Evolutionary conservation across 2,113 vertebrate genomes (phyloP).

Genomic region (Pogona vitticeps): DNA sequence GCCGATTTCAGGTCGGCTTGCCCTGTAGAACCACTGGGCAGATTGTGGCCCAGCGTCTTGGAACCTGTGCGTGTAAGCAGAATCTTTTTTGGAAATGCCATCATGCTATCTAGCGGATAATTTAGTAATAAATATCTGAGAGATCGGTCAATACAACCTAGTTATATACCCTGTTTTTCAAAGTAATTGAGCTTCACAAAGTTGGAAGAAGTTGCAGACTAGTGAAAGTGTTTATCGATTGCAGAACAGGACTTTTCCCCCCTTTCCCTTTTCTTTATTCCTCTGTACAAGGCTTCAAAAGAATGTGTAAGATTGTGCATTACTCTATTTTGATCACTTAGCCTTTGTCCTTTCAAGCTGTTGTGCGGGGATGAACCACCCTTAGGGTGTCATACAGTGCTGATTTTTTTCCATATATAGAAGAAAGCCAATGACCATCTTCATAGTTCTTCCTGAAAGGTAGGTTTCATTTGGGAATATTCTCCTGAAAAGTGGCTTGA

Average conservation of each 20-base stretch:
- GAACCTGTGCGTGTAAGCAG: constrained; percentile 60
- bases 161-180: constrained; percentile 58
- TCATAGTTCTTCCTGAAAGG: not conserved
- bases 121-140: constrained; percentile 66
- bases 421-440: not conserved
- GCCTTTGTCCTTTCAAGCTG: not conserved
- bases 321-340: constrained; percentile 5
- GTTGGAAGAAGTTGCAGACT: constrained; percentile 34
- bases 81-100: constrained; percentile 70
- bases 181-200: constrained; percentile 50
- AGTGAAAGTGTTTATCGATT: constrained; percentile 34
- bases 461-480: not conserved
- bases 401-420: not conserved
- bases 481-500: not conserved
- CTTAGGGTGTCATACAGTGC: not conserved
- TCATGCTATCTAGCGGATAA: constrained; percentile 72
- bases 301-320: not conserved
- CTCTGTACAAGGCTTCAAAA: not conserved
- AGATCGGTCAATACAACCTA: constrained; percentile 56
- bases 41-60: constrained; percentile 13
- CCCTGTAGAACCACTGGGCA: not conserved
- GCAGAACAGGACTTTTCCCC: not conserved
- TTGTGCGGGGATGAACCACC: not conserved
- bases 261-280: not conserved
- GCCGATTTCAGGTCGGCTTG: not conserved